A percentile compares a stretch with the other conserved stretches of the same genome.
Conservation (phyloP, 2,113 vertebrate genomes). For the Madoqua kirkii region DNA sequence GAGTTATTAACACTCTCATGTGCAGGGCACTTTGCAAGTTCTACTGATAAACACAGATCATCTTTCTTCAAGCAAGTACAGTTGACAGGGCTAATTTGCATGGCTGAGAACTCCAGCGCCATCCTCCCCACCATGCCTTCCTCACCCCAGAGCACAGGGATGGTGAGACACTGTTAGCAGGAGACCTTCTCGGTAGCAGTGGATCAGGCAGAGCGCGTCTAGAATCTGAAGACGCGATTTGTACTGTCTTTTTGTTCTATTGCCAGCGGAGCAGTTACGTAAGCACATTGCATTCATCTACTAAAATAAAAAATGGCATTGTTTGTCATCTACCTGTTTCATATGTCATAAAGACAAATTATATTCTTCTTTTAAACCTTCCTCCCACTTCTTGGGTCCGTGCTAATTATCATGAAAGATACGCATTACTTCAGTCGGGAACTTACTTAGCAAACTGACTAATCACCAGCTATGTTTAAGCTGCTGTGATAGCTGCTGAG, state of each 20-base stretch:
- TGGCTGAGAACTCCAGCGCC: background rate
- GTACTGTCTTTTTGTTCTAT: background rate
- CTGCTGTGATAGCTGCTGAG: background rate
- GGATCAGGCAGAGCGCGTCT: background rate
- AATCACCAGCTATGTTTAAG: background rate
- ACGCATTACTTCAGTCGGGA: background rate
- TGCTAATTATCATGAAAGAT: background rate
- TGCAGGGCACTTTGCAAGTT: background rate
- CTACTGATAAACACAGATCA: background rate
- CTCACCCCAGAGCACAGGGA: too few species aligned
- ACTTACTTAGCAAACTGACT: background rate
- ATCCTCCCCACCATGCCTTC: background rate
- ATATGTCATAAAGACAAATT: conserved; percentile 6
- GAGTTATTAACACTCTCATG: background rate
- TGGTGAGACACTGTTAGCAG: too few species aligned
- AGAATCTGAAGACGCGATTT: background rate
- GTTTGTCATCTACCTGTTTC: conserved; percentile 36
- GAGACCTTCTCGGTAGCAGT: background rate
- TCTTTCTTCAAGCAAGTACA: background rate
- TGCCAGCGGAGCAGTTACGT: background rate
- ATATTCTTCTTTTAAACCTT: background rate
- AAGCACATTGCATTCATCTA: background rate
- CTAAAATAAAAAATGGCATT: background rate
- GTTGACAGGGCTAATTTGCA: background rate
- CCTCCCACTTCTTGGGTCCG: background rate